Evolutionary conservation across 2,797 vertebrate genomes (phyloP), one percentile per base, ranked within the genome.

Genomic region (Ctenopoma kingsleyae): DNA sequence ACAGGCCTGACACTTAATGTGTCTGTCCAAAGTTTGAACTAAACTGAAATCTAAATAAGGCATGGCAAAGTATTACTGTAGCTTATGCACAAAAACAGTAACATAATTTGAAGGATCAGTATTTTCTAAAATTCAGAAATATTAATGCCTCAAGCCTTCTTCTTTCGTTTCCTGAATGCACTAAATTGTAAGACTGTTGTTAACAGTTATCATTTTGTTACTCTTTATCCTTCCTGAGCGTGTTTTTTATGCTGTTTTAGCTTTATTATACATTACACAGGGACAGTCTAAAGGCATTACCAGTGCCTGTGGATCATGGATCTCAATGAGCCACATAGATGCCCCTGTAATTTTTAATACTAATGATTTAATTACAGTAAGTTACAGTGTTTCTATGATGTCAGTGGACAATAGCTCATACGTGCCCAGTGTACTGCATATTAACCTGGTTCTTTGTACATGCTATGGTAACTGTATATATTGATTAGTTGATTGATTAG

Each of bases 401-500:
- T 80, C 52, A 63, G 9, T 66, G 50, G 66, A 76, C 35, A 65
- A 50, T 23, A 51, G 78, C 70, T 84, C 69, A 62, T 81, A 67
- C 76, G 83, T 83, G 81, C 88, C 79, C 78, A 61, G 35, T 90
- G 83, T 85, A 83, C 81, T 82, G 73, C 71, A 76, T 83, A 66
- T 80, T 75, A 57, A 87, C 64, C 58, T 68, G 54, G 44, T 83
- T 83, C 52, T 83, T 60, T 93, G 89, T 89, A 90, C 75, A 87
- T 90, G 79, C 62, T 74, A 46, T 71, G 67, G 64, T 83, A 73
- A 83, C 76, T 92, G 89, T 89, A 90, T 83, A 90, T 84, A 80
- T 86, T 78, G 73, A 81, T 78, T 68, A 68, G 75, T 81, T 82
- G 27, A 80, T 86, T 78, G 71, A 80, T 79, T 70, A 65, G 75